These are phyloP conservation scores for Carapus acus DNA, from an alignment of 2,797 vertebrate genomes.

Conservation along the genomic window DNA sequence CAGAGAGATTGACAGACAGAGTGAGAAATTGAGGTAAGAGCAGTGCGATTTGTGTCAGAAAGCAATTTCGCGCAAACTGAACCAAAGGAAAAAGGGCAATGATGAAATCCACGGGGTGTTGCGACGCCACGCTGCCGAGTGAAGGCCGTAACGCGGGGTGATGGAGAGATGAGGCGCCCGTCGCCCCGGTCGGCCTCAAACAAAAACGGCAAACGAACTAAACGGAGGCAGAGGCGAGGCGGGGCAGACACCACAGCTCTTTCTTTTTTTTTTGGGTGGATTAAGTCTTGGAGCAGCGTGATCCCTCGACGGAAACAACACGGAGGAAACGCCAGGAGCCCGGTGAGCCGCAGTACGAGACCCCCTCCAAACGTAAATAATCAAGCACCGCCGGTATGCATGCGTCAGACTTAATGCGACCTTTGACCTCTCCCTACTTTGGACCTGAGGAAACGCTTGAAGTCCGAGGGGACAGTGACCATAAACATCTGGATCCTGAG, in stretches of 20 bases:
- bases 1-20: constrained; percentile 28
- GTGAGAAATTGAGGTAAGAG: constrained; percentile 17
- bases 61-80: constrained; percentile 19
- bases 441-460: constrained; percentile 65
- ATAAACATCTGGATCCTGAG: constrained; percentile 77
- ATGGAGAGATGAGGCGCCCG: not conserved
- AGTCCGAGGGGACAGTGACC: constrained; percentile 74
- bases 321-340: too few species aligned
- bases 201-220: not conserved
- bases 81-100: not conserved
- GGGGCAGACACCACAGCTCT: too few species aligned
- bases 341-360: too few species aligned
- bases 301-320: too few species aligned
- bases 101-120: constrained; percentile 3
- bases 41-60: constrained; percentile 15
- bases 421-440: constrained; percentile 71
- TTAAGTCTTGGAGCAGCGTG: too few species aligned
- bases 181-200: too few species aligned
- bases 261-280: too few species aligned
- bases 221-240: not conserved
- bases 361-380: too few species aligned
- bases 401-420: constrained; percentile 1
- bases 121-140: too few species aligned
- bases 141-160: not conserved
- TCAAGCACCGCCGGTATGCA: too few species aligned